Evolutionary conservation across 2,113 vertebrate genomes (phyloP), one percentile per base, ranked within the genome.

Genomic region (Coregonus clupeaformis): DNA sequence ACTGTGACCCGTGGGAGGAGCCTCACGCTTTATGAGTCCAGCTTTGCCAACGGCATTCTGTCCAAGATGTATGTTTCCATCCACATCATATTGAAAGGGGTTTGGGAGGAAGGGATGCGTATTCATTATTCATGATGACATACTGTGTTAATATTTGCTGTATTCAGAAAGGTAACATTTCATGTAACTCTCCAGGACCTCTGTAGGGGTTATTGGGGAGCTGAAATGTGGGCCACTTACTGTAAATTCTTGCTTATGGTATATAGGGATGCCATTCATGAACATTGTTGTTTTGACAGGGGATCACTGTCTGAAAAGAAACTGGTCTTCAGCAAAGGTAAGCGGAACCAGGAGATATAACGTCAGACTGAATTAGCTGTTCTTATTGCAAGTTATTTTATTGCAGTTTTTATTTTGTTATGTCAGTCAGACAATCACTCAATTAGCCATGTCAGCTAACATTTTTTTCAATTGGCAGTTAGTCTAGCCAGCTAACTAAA

Each of bases 241-340:
- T 42, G 36, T 42, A 42, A 11, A 42, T 12, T 69, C 20, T 64
- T 68, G 55, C 78, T 62, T 16, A 68, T 45, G 14, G 7, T 1
- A 9, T 57, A 12, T 55, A 6, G 36, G 22, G 22, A 30, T 6
- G 49, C 60, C 75, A n/a, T 79, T 68, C 24, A 22, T 30, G 20
- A 70, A 63, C 73, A 75, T 6, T 74, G 18, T 14, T 86, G n/a
- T 78, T 78, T 70, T 68, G 0, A 9, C 87, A 96, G 95, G 76
- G 95, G 95, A 22, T 94, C 95, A 13, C 85, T 97, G 77, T 97
- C 95, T 0, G 95, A 95, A 71, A 96, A 95, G 87, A 94, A 93
- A 73, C 90, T 96, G 30, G 1, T 95, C 59, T 95, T 97, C 80
- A 86, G 77, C 60, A 89, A 78, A 94, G 95, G 95, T 96, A 93